Base-by-base conservation (phyloP, 2,888 invertebrate species). In the Gisinianus flammeolus region DNA sequence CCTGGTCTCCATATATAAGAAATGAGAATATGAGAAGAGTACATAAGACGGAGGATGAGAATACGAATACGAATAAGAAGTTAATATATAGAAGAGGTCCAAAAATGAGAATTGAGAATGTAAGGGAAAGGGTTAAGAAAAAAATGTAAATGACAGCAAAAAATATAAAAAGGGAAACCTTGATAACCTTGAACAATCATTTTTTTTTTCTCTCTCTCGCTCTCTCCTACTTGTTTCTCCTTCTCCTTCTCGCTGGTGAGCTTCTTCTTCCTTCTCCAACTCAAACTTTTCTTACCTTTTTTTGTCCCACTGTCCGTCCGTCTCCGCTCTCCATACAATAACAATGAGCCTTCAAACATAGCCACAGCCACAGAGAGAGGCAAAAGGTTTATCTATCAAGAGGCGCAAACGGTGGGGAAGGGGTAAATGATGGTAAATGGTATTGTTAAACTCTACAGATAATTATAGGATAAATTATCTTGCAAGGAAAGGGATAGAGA, bases 81-180 rank as follows among this genome's bases (percentile, higher is more conserved):
- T 44, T 44, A 44, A n/a, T n/a, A n/a, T n/a, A n/a, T n/a, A n/a
- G n/a, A n/a, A 44, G 22, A 71, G 28, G 24, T 52, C 44, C 28
- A 67, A 76, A 69, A 76, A 76, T 69, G 69, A 76, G 76, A 69
- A 69, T 76, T 54, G n/a, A 76, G 76, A 67, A 76, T 76, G 75
- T n/a, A n/a, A n/a, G n/a, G n/a, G n/a, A n/a, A n/a, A n/a, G n/a
- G 58, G 31, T 58, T 56, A 58, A 30, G 56, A 68, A 76, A 75
- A 77, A 73, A 77, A 77, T 77, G 70, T 70, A 77, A 77, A 77
- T 77, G 77, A 77, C 77, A 70, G 77, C 70, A 77, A 77, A 77
- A 75, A 76, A 76, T 76, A 68, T 68, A 62, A 30, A 75, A 44
- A 76, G 69, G 69, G 76, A 76, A 56, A 70, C 70, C 77, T 77